Evolutionary conservation across 2,113 vertebrate species (phyloP).

Genomic region (Machaerirhynchus nigripectus): DNA sequence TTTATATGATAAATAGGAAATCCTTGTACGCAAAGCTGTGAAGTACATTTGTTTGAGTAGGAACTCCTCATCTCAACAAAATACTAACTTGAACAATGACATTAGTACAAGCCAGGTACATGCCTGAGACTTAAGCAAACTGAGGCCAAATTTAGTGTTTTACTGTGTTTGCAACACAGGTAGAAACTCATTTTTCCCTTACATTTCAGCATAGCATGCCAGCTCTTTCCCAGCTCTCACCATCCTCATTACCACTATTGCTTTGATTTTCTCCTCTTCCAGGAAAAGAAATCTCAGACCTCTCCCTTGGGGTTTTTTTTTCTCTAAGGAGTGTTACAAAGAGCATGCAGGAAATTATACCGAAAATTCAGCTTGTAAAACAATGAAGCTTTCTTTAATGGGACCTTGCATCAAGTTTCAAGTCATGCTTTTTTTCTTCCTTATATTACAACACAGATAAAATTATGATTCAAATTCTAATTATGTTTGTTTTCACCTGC

Average conservation of each 20-base stretch:
- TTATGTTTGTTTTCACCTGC: neutral
- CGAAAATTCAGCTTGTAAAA: neutral
- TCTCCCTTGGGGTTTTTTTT: neutral
- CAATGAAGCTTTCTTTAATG: neutral
- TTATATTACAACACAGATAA: neutral
- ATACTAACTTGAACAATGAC: neutral
- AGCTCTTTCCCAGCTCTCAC: neutral
- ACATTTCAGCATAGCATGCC: neutral
- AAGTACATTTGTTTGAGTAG: neutral
- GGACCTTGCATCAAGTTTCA: neutral
- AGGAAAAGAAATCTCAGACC: neutral
- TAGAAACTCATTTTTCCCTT: neutral
- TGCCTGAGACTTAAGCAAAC: neutral
- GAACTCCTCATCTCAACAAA: neutral
- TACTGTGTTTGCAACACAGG: neutral
- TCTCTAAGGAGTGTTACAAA: neutral
- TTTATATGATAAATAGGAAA: neutral
- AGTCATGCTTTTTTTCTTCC: neutral
- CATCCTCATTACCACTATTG: too few species aligned
- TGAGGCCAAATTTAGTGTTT: neutral
- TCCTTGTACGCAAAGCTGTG: neutral
- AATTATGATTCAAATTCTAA: neutral
- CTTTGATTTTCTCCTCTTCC: neutral
- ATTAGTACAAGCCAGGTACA: neutral
- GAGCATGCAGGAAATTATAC: neutral